A percentile compares a stretch with the other conserved stretches of the same genome.
phyloP scores from a whole-genome alignment of 1,140 invertebrate genomes.

The Aphidius gifuensis region DNA sequence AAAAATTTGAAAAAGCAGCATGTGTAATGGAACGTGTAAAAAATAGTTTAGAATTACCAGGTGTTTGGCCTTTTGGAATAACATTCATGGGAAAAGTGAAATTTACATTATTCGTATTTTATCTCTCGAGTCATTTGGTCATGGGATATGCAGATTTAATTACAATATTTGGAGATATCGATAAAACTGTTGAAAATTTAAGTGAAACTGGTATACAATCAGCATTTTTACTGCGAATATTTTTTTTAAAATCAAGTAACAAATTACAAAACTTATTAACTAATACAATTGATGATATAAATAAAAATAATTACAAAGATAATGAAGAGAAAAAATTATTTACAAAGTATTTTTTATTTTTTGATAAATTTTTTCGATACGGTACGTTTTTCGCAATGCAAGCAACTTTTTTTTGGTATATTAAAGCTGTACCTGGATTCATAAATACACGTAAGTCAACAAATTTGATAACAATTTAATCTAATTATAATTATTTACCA shows the following conservation, averaged over 20 bases:
- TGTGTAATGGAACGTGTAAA: background rate
- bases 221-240: conserved; percentile 4
- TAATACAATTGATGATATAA: background rate
- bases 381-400: background rate
- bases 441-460: accelerated
- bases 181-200: conserved; percentile 20
- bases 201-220: conserved; percentile 14
- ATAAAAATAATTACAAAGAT: background rate
- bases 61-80: background rate
- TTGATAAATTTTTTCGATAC: background rate
- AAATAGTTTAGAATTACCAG: too few species aligned
- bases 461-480: too few species aligned
- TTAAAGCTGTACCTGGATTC: background rate
- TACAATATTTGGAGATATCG: conserved; percentile 17
- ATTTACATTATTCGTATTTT: conserved; percentile 2
- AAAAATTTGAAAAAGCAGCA: background rate
- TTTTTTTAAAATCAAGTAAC: background rate
- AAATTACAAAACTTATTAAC: background rate
- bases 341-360: background rate
- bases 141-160: conserved; percentile 17
- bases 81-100: background rate
- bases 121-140: conserved; percentile 4
- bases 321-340: conserved; percentile 11
- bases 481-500: background rate
- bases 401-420: background rate